These are phyloP conservation scores for Dysidea cf. avara DNA, from an alignment of 37 sponge, comb jelly and placozoan species.

Conservation along the genomic window DNA sequence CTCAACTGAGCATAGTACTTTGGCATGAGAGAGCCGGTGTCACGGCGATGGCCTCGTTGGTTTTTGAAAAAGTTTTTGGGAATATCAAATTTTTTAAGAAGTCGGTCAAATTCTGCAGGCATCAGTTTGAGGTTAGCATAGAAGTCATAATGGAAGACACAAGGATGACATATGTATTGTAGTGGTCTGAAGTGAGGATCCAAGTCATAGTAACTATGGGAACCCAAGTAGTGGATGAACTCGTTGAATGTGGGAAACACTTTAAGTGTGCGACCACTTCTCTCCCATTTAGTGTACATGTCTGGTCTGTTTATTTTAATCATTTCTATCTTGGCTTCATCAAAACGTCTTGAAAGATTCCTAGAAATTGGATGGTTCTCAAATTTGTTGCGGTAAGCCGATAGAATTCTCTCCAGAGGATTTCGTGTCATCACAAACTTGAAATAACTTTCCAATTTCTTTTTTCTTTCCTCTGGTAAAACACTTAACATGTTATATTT, in stretches of 20 bases:
- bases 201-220: not conserved
- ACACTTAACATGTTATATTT: not conserved
- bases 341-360: too few relatives aligned
- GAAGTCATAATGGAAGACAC: conserved; percentile 39
- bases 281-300: too few relatives aligned
- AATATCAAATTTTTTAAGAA: too few relatives aligned
- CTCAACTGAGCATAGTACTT: too few relatives aligned
- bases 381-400: conserved; percentile 7
- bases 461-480: not conserved
- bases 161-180: conserved; percentile 57
- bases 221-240: conserved; percentile 15
- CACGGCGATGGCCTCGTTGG: too few relatives aligned
- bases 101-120: too few relatives aligned
- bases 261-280: too few relatives aligned
- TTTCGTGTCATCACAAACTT: conserved; percentile 11
- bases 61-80: too few relatives aligned
- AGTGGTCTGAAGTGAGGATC: conserved; percentile 55
- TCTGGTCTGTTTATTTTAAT: too few relatives aligned
- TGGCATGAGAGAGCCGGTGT: too few relatives aligned
- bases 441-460: conserved; percentile 15
- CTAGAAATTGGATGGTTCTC: too few relatives aligned
- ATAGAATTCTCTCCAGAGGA: conserved; percentile 24
- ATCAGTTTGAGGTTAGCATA: conserved; percentile 41
- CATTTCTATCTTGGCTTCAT: too few relatives aligned
- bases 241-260: conserved; percentile 32